These are phyloP conservation scores for Monochamus saltuarius DNA, from an alignment of 1,140 invertebrate genomes.

Conservation along the genomic window DNA sequence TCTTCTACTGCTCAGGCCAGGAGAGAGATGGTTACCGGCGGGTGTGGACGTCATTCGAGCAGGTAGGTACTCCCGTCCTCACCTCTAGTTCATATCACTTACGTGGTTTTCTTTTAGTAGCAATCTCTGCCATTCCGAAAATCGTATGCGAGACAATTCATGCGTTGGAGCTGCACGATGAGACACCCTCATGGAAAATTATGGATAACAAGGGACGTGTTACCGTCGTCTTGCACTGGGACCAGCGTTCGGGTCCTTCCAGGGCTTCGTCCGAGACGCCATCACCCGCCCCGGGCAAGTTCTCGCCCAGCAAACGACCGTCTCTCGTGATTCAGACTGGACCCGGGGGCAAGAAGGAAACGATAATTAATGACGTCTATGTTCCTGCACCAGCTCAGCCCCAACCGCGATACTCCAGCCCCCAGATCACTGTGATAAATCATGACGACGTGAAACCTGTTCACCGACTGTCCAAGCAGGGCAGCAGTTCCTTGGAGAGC, in stretches of 20 bases:
- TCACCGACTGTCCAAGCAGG: constrained; percentile 62
- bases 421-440: constrained; percentile 89
- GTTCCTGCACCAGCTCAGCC: constrained; percentile 53
- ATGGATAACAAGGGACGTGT: constrained; percentile 91
- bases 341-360: constrained; percentile 57
- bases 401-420: constrained; percentile 64
- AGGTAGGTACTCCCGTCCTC: constrained; percentile 60
- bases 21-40: constrained; percentile 88
- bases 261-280: constrained; percentile 56
- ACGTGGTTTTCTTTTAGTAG: constrained; percentile 54
- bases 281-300: constrained; percentile 57
- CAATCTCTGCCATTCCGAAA: constrained; percentile 91
- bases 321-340: constrained; percentile 77
- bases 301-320: constrained; percentile 67
- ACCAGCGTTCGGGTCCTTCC: constrained; percentile 71
- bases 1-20: constrained; percentile 80
- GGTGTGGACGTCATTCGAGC: constrained; percentile 90
- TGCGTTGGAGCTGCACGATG: constrained; percentile 89
- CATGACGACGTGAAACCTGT: constrained; percentile 68
- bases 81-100: background rate
- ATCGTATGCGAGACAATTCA: constrained; percentile 96
- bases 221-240: constrained; percentile 91
- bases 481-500: constrained; percentile 73
- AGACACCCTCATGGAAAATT: constrained; percentile 94
- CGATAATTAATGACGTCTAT: constrained; percentile 58